Base-by-base conservation (phyloP, 2,113 vertebrate genomes). In the Brachyhypopomus gauderio region DNA sequence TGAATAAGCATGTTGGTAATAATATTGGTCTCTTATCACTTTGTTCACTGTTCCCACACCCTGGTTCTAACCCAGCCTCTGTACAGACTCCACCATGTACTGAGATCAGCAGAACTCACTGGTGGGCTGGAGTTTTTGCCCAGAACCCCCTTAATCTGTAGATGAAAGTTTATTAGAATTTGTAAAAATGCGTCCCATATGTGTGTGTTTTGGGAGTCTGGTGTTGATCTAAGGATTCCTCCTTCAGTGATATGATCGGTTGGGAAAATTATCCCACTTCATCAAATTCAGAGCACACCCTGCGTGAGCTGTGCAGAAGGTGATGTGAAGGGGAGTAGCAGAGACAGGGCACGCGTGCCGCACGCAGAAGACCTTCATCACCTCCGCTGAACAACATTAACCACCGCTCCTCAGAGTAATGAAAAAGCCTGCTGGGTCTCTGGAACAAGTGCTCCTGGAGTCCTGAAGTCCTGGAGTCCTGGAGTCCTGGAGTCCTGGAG, bases 111-210 rank as follows among this genome's bases (percentile, higher is more conserved):
- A 82, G 75, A 85, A 74, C 78, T 81, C 80, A 79, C 83, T 85
- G 79, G 85, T 84, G 85, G 86, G 78, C 84, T 81, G 59, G 67
- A 80, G 63, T 85, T 83, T 76, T 77, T 91, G 85, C 88, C 82
- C 77, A 77, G 56, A 36, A 85, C 83, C 75, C 72, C 85, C 83
- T 81, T 85, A 88, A 88, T 87, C 81, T 85, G 84, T 82, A 88
- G 89, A 93, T 92, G 89, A 93, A 93, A 91, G 91, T 91, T 90
- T 92, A 92, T 91, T 91, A 90, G 86, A 88, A 92, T 91, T 88
- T 89, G 89, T 87, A 91, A 88, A 92, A 92, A 94, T 93, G 86
- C 82, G 75, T 93, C 87, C 93, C 93, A 94, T 89, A 90, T 94
- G 92, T 91, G 88, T 88, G 88, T 86, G 86, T 85, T 86, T 88